These are phyloP conservation scores for Hypsibius dujardini DNA, from an alignment of 1,140 invertebrate genomes.

Conservation along the genomic window DNA sequence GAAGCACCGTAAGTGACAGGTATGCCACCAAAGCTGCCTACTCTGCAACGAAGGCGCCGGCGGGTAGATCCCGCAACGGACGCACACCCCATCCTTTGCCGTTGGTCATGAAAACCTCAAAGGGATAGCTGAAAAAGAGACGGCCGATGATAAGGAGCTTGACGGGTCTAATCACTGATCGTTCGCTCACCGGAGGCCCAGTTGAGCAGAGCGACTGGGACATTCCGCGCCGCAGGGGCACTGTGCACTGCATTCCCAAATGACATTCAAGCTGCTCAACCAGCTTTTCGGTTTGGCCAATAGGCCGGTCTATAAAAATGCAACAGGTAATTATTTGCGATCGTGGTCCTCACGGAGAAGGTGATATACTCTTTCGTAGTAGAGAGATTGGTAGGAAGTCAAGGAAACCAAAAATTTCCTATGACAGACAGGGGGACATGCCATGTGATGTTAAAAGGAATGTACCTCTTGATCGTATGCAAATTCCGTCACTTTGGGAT, in stretches of 20 bases:
- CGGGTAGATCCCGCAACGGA: slow-evolving; percentile 49
- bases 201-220: slow-evolving; percentile 8
- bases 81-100: slow-evolving; percentile 71
- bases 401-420: background rate
- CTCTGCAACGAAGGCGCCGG: slow-evolving; percentile 64
- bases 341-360: too few relatives aligned
- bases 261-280: background rate
- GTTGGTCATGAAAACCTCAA: slow-evolving; percentile 54
- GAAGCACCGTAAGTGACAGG: background rate
- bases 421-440: background rate
- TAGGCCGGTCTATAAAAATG: background rate
- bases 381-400: background rate
- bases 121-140: slow-evolving; percentile 35
- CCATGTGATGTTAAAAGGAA: background rate
- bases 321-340: too few relatives aligned
- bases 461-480: background rate
- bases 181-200: background rate
- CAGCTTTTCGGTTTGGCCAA: background rate
- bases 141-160: background rate
- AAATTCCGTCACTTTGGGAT: background rate
- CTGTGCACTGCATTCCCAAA: background rate
- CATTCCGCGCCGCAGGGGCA: background rate
- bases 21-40: slow-evolving; percentile 28
- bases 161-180: too few relatives aligned
- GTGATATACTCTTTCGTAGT: too few relatives aligned